Evolutionary conservation across 1,140 invertebrate genomes (phyloP).

Genomic region (Pachypeltis micranthus): DNA sequence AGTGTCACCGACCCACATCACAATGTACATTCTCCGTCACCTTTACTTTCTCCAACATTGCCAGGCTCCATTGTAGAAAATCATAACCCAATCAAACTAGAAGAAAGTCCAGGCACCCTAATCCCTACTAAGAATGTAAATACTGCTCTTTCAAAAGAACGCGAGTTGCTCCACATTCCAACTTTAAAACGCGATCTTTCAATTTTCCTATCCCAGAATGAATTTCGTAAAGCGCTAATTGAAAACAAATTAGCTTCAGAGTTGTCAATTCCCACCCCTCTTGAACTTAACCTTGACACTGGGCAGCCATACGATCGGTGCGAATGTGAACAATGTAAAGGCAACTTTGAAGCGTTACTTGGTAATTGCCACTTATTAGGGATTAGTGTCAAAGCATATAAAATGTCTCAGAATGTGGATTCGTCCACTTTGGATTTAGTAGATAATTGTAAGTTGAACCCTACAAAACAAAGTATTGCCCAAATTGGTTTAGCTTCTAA

Average conservation of each 20-base stretch:
- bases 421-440: neutral
- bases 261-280: neutral
- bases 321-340: slow-evolving; percentile 1
- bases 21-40: too few species aligned
- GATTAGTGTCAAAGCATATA: neutral
- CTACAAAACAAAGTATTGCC: neutral
- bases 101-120: neutral
- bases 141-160: too few species aligned
- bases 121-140: too few species aligned
- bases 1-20: neutral
- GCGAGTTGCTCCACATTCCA: slow-evolving; percentile 11
- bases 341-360: neutral
- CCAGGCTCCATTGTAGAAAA: too few species aligned
- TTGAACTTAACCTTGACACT: neutral
- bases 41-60: too few species aligned
- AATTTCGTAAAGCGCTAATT: neutral
- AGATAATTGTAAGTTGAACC: neutral
- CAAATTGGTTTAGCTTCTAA: neutral
- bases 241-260: neutral
- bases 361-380: slow-evolving; percentile 6
- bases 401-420: neutral
- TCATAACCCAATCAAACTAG: neutral
- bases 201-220: slow-evolving; percentile 8
- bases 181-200: slow-evolving; percentile 9
- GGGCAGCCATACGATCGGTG: neutral